Base-by-base conservation (phyloP, 2,888 invertebrate genomes). In the Drosophila meridiana region DNA sequence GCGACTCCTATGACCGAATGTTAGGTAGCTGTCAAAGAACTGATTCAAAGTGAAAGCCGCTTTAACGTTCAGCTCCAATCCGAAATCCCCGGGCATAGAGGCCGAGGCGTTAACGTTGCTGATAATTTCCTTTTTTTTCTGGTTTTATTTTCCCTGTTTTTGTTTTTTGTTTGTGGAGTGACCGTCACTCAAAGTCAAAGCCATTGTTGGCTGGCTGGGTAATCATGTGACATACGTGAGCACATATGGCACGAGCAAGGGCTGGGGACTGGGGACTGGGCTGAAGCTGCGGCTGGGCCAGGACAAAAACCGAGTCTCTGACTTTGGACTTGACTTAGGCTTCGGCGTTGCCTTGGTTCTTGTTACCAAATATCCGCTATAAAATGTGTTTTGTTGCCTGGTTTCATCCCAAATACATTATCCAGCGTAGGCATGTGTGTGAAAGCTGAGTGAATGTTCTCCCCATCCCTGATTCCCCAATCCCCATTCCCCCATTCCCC, bases 111-210 rank as follows among this genome's bases (percentile, higher is more conserved):
- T 45, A 66, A 66, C 67, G 47, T 69, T 38, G 32, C 38, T 58
- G 69, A 60, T n/a, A 32, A 36, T 57, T 48, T 34, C 40, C 38
- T 50, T 50, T 34, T 26, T 30, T 57, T 60, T n/a, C 50, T 43
- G n/a, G 9, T 34, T 9, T 43, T 50, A 1, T 43, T 38, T 69
- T 70, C 28, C 13, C 20, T 20, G 20, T 34, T 53, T 11, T 48
- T 60, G 26, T 62, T 47, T 30, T 48, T 36, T 69, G 47, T 48
- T 36, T 67, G 63, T 72, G 73, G 56, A 78, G 50, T 57, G 52
- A 50, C 74, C 76, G 69, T 63, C 76, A 80, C 69, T 78, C 81
- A 80, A 80, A 69, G 78, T 77, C 81, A 80, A 72, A 69, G 78
- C 56, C 68, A 80, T 69, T 68, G 74, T 65, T 64, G 74, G 58